These are phyloP conservation scores for Periplaneta americana DNA, from an alignment of 1,140 invertebrate species.

Conservation along the genomic window DNA sequence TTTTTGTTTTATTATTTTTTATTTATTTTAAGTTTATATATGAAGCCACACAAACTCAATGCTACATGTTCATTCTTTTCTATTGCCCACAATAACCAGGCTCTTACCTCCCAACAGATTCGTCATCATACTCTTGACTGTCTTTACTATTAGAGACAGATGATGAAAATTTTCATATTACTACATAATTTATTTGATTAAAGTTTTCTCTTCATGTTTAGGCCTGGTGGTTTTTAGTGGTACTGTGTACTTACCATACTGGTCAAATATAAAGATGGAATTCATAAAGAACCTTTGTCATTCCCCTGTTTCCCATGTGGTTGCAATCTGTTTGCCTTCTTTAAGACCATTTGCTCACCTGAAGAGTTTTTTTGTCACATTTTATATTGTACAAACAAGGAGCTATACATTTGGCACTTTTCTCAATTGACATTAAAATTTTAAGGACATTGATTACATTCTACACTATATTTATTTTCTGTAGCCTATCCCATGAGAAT, in stretches of 20 bases:
- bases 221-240: conserved; percentile 12
- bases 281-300: not conserved
- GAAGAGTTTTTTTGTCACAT: not conserved
- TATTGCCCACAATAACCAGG: not conserved
- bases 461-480: not conserved
- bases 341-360: not conserved
- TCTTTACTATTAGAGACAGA: not conserved
- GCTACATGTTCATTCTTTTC: not conserved
- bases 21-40: not conserved
- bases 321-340: not conserved
- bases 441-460: not conserved
- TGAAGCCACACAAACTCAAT: not conserved
- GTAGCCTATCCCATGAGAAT: not conserved
- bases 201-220: not conserved
- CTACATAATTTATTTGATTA: not conserved
- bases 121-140: not conserved
- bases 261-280: conserved; percentile 6
- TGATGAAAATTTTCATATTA: not conserved
- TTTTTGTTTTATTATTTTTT: too few relatives aligned
- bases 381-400: conserved; percentile 4
- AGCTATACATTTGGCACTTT: not conserved
- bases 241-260: conserved; percentile 17
- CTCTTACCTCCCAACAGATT: not conserved
- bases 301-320: not conserved
- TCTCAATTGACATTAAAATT: not conserved